Base-by-base conservation (phyloP, 2,888 invertebrate genomes). In the Pristionchus mayeri region DNA sequence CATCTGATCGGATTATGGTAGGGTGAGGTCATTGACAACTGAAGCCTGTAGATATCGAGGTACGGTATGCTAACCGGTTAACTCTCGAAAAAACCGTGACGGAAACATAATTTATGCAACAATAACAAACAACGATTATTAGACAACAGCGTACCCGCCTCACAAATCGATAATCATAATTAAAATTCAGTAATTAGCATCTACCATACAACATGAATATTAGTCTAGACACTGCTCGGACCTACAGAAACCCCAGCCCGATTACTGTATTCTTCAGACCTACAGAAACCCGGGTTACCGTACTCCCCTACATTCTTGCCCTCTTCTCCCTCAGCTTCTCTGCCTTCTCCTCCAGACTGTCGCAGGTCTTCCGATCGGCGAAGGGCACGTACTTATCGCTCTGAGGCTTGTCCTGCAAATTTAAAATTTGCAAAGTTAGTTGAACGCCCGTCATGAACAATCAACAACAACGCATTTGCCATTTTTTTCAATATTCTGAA, bases 311-410 rank as follows among this genome's bases (percentile, higher is more conserved):
- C 24, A 40, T 40, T 24, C 40, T 71, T 13, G 40, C 24, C 52
- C 85, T 88, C 84, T 86, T 88, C 67, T 71, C 81, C 24, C 52
- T 80, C 82, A 90, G 57, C 83, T 89, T 91, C 60, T 84, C 85
- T 2, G 75, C 85, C 60, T 90, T 90, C 54, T 80, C 84, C 83
- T 90, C 88, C 76, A 92, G 80, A 67, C 88, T 89, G 44, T 88
- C 89, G 82, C 92, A 92, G 37, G 76, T 87, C 3, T 87, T 85
- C 6, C 91, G 67, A 37, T 90, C 84, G 52, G 87, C 67, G 54
- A 91, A 88, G 4, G 90, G 90, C 16, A 87, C 71, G 85, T 91
- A 89, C 18, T 87, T 88, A 11, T 40, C 16, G 1, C 34, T 7
- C 40, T 86, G 84, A 27, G 87, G 86, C 21, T 87, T 86, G 85